These are phyloP conservation scores for Neofelis nebulosa DNA, from an alignment of 2,113 vertebrate genomes.

Conservation along the genomic window DNA sequence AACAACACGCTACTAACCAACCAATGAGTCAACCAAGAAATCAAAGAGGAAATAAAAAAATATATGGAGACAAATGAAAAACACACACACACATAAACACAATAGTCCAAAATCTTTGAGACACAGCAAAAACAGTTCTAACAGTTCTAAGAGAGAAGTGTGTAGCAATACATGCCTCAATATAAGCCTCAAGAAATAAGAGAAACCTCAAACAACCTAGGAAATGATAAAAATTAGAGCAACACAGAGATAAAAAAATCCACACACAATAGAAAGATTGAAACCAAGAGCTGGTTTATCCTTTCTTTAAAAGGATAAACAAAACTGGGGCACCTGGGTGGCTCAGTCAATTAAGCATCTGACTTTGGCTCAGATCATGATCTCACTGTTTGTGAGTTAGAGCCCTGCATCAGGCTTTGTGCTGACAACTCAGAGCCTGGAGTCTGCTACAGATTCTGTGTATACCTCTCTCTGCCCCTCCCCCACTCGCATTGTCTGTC, in stretches of 20 bases:
- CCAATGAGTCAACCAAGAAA: background rate
- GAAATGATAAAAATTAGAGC: background rate
- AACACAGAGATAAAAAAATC: background rate
- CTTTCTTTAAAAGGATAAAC: background rate
- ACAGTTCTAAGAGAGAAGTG: background rate
- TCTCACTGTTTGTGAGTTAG: too few species aligned
- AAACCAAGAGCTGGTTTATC: background rate
- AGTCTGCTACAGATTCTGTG: too few species aligned
- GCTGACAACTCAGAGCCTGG: too few species aligned
- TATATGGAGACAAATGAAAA: background rate
- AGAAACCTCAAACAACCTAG: background rate
- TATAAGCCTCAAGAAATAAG: background rate
- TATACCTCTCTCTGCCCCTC: too few species aligned
- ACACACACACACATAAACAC: background rate
- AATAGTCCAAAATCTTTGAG: background rate
- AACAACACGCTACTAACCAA: background rate
- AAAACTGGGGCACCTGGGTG: background rate
- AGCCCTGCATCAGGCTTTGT: too few species aligned
- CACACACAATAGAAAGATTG: background rate
- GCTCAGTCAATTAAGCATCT: too few species aligned
- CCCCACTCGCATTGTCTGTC: too few species aligned
- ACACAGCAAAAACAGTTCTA: background rate
- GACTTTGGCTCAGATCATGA: too few species aligned
- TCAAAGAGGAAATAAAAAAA: background rate
- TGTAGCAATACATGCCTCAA: background rate